Evolutionary conservation across 2,113 vertebrate genomes (phyloP).

Genomic region (Microtus pennsylvanicus): DNA sequence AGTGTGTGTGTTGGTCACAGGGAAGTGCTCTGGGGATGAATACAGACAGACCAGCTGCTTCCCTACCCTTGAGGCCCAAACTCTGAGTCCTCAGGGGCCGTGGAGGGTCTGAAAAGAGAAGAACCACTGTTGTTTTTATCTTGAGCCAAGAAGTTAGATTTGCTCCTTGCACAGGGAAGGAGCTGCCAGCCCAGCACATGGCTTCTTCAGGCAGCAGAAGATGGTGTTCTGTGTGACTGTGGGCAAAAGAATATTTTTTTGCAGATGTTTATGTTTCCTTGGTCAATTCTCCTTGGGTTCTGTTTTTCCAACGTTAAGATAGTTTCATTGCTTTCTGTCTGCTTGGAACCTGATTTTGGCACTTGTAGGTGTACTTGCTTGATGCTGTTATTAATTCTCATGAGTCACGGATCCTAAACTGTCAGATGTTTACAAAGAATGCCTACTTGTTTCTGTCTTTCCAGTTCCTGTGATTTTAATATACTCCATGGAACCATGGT

Average conservation of each 20-base stretch:
- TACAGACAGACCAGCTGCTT: not conserved
- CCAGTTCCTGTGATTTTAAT: not conserved
- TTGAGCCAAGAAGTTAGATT: not conserved
- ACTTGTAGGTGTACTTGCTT: not conserved
- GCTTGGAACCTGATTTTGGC: not conserved
- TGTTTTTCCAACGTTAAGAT: not conserved
- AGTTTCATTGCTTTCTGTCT: not conserved
- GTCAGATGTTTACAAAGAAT: not conserved
- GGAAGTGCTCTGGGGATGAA: not conserved
- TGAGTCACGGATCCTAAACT: not conserved
- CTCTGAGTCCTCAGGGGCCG: not conserved
- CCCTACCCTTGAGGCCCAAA: not conserved
- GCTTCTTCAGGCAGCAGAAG: not conserved
- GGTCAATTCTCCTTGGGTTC: not conserved
- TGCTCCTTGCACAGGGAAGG: not conserved
- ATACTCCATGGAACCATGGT: not conserved
- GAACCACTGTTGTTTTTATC: conserved; percentile 2
- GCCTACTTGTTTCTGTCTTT: not conserved
- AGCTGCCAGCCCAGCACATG: not conserved
- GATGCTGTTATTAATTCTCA: conserved; percentile 19
- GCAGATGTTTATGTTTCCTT: not conserved
- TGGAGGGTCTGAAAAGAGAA: not conserved
- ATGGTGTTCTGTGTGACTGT: not conserved
- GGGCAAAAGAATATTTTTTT: not conserved
- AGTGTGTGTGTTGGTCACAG: not conserved